Base-by-base conservation (phyloP, 2,113 vertebrate genomes). In the Ornithorhynchus anatinus region DNA sequence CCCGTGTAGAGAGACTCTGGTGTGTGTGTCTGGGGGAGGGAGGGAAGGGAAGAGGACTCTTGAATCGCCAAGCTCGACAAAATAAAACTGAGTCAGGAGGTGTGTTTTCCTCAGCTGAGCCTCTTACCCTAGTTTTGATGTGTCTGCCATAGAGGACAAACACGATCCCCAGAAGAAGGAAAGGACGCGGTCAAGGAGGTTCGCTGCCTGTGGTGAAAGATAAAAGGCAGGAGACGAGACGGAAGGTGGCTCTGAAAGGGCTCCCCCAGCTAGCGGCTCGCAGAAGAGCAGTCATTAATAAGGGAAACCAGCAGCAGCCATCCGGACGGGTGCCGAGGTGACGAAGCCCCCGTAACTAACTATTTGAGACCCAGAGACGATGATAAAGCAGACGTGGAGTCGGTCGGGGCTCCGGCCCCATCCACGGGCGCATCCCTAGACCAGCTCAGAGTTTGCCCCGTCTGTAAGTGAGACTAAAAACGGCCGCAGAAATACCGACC, bases 401-500 rank as follows among this genome's bases (percentile, higher is more conserved):
- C 0, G 3, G 35, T 57, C 0, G 0, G 6, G 14, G 47, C 42
- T n/a, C n/a, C n/a, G n/a, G n/a, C n/a, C n/a, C n/a, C n/a, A n/a
- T n/a, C n/a, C n/a, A n/a, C n/a, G n/a, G n/a, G n/a, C n/a, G n/a
- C n/a, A n/a, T n/a, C n/a, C n/a, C n/a, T n/a, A n/a, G n/a, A n/a
- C n/a, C n/a, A n/a, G n/a, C n/a, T n/a, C n/a, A n/a, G n/a, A n/a
- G n/a, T n/a, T n/a, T n/a, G n/a, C n/a, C n/a, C n/a, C n/a, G n/a
- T n/a, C n/a, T n/a, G n/a, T n/a, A n/a, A n/a, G n/a, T n/a, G n/a
- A n/a, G n/a, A n/a, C n/a, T n/a, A n/a, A n/a, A n/a, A n/a, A n/a
- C n/a, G n/a, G n/a, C n/a, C n/a, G n/a, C n/a, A n/a, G n/a, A n/a
- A n/a, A n/a, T n/a, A n/a, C n/a, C n/a, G n/a, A n/a, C n/a, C n/a